Percentiles rank a stretch among this genome's conserved stretches.
These are phyloP conservation scores for Macrotis lagotis DNA, from an alignment of 2,113 vertebrate species.

Conservation along the genomic window DNA sequence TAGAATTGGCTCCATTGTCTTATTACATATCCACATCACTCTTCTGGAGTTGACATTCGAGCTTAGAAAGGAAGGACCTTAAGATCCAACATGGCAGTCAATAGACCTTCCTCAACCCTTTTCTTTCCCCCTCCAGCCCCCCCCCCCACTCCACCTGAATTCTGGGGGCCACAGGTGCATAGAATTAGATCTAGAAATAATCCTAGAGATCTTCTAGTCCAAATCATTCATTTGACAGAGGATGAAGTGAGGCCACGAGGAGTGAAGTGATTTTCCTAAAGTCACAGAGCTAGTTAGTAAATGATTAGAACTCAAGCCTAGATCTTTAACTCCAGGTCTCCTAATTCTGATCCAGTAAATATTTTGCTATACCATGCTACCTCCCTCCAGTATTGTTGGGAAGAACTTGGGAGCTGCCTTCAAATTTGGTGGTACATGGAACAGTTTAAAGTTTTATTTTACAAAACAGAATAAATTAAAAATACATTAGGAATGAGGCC, in stretches of 20 bases:
- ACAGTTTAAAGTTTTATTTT: slow-evolving; percentile 66
- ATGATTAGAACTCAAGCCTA: background rate
- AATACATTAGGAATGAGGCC: slow-evolving; percentile 71
- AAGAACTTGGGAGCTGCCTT: slow-evolving; percentile 50
- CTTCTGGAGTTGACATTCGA: background rate
- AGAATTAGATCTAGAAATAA: background rate
- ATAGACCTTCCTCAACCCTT: background rate
- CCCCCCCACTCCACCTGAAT: background rate
- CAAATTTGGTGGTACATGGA: slow-evolving; percentile 65
- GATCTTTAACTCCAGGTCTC: background rate
- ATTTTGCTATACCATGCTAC: background rate
- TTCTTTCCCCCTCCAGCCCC: background rate
- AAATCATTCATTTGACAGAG: background rate
- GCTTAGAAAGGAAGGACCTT: background rate
- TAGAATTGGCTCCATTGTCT: background rate
- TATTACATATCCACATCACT: background rate
- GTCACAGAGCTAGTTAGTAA: background rate
- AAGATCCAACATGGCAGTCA: background rate
- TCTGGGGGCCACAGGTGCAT: background rate
- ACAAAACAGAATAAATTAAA: slow-evolving; percentile 74
- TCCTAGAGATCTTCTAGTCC: background rate
- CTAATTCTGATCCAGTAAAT: background rate
- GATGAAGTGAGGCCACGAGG: background rate
- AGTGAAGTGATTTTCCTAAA: background rate
- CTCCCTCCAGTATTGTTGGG: background rate